Conservation (phyloP, 64 coral and sea anemone species). For the Porites australiensis region DNA sequence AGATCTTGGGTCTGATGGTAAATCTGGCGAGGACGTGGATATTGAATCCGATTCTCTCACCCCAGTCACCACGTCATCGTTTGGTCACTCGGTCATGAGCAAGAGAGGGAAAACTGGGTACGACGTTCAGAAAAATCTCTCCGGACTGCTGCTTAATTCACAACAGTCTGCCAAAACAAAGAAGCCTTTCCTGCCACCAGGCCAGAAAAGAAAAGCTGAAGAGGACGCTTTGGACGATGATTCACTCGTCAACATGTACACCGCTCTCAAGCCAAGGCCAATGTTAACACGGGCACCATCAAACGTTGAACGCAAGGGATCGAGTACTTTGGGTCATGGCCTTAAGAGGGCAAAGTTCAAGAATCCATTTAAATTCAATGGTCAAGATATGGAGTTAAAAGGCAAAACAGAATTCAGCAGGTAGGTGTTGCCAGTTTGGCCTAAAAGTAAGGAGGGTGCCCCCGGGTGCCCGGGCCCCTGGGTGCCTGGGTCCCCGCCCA, state of each 20-base stretch:
- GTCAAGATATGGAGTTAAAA: not conserved
- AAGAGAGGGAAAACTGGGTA: slow-evolving; percentile 58
- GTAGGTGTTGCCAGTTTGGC: not conserved
- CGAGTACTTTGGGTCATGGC: not conserved
- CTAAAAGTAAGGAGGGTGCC: not conserved
- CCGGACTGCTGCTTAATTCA: slow-evolving; percentile 60
- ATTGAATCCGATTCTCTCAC: slow-evolving; percentile 56
- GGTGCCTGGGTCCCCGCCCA: no score
- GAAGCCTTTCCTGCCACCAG: slow-evolving; percentile 75
- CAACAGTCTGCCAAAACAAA: slow-evolving; percentile 39
- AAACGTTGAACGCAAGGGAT: not conserved
- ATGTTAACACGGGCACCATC: not conserved
- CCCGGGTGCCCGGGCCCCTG: not conserved
- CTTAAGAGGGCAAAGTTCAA: slow-evolving; percentile 20
- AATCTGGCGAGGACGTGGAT: not conserved
- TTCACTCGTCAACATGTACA: slow-evolving; percentile 83
- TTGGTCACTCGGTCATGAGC: slow-evolving; percentile 63
- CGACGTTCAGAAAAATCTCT: slow-evolving; percentile 74
- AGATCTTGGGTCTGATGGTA: not conserved
- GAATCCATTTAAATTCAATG: slow-evolving; percentile 7
- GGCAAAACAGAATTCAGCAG: slow-evolving; percentile 8
- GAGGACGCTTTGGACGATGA: slow-evolving; percentile 79
- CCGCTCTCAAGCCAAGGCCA: slow-evolving; percentile 58
- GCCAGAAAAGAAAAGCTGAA: slow-evolving; percentile 30
- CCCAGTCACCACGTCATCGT: slow-evolving; percentile 65